These are phyloP conservation scores for Machimus atricapillus DNA, from an alignment of 2,888 invertebrate species.

Conservation along the genomic window DNA sequence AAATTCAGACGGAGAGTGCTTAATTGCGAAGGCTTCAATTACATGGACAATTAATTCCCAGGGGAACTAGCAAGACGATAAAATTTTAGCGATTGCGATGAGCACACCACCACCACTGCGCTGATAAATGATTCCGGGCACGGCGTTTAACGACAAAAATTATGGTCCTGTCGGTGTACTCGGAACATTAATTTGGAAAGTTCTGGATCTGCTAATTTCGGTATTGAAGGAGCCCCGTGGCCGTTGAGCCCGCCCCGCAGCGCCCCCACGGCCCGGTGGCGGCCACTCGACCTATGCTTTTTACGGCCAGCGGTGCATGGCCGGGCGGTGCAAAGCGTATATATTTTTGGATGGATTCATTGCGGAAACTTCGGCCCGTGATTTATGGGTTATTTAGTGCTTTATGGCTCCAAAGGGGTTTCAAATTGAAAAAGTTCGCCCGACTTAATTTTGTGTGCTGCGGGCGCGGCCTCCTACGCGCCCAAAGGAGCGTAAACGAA, in stretches of 20 bases:
- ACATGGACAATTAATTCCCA: slow-evolving; percentile 47
- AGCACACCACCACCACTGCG: slow-evolving; percentile 23
- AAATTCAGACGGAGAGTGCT: slow-evolving; percentile 45
- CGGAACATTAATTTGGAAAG: slow-evolving; percentile 40
- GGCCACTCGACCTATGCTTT: slow-evolving; percentile 14
- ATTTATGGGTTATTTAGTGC: slow-evolving; percentile 26
- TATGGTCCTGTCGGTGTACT: slow-evolving; percentile 39
- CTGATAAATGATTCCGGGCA: slow-evolving; percentile 39
- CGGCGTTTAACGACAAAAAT: slow-evolving; percentile 40
- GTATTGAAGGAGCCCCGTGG: slow-evolving; percentile 28
- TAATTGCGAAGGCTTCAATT: slow-evolving; percentile 47
- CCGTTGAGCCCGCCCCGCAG: background rate
- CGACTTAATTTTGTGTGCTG: background rate
- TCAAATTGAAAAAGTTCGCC: slow-evolving; percentile 30
- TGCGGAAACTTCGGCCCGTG: slow-evolving; percentile 25
- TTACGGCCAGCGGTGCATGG: slow-evolving; percentile 19
- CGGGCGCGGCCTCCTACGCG: background rate
- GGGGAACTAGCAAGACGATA: slow-evolving; percentile 37
- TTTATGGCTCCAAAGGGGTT: slow-evolving; percentile 14
- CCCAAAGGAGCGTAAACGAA: background rate
- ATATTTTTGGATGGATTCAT: slow-evolving; percentile 31
- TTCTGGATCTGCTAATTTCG: slow-evolving; percentile 42
- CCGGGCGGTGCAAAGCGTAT: slow-evolving; percentile 15
- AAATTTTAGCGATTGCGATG: slow-evolving; percentile 41
- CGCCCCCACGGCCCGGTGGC: background rate